Conservation (phyloP, 2,113 vertebrate species). For the Fregetta grallaria region DNA sequence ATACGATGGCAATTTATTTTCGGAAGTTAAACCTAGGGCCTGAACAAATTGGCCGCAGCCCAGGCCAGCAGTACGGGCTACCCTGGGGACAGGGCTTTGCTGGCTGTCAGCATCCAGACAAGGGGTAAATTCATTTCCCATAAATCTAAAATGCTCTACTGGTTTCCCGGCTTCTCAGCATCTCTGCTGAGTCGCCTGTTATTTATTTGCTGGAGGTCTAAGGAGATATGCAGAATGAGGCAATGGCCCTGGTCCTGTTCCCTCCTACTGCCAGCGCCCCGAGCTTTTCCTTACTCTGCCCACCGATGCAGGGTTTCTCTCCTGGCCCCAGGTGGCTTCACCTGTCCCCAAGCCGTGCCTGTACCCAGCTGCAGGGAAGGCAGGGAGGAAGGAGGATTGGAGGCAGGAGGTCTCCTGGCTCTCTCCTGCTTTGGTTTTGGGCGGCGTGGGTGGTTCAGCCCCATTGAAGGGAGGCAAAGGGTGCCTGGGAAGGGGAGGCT, state of each 20-base stretch:
- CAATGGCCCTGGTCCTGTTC: not conserved
- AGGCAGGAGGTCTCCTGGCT: not conserved
- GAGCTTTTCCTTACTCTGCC: not conserved
- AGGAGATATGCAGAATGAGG: not conserved
- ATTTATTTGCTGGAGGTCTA: not conserved
- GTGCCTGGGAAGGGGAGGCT: not conserved
- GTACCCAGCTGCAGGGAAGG: not conserved
- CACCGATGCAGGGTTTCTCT: not conserved
- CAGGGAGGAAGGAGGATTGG: not conserved
- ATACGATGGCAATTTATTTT: not conserved
- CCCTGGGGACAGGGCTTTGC: not conserved
- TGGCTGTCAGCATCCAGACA: not conserved
- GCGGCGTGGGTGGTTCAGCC: not conserved
- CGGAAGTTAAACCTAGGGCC: not conserved
- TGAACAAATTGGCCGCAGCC: not conserved
- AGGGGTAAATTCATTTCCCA: not conserved
- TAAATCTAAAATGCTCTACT: not conserved
- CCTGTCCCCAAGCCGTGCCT: not conserved
- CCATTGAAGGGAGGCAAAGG: not conserved
- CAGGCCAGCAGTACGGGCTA: not conserved
- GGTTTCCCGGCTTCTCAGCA: not conserved
- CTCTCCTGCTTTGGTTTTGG: not conserved
- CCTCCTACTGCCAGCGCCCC: not conserved
- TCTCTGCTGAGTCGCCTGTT: not conserved
- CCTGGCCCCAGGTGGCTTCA: not conserved